phyloP scores from a whole-genome alignment of 2,113 vertebrate species.

The Anoura caudifer region DNA sequence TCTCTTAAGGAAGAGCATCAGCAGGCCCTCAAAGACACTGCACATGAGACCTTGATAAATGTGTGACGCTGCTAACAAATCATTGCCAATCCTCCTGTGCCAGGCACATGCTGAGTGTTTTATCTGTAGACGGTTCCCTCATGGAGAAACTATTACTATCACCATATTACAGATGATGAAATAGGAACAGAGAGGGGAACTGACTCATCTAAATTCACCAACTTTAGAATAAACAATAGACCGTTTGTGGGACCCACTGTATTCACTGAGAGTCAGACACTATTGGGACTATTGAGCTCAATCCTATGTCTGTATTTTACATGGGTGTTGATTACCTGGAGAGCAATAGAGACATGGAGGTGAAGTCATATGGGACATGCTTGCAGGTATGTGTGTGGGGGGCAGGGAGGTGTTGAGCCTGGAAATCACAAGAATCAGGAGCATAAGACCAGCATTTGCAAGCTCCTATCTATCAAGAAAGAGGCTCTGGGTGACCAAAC shows the following conservation, averaged over 20 bases:
- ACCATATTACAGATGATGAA: neutral
- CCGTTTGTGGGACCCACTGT: neutral
- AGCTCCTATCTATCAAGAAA: neutral
- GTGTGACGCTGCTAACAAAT: neutral
- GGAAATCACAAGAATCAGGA: neutral
- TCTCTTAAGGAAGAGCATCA: no score
- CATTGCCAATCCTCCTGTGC: neutral
- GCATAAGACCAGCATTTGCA: neutral
- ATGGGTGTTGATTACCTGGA: neutral
- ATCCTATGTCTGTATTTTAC: neutral
- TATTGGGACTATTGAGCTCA: neutral
- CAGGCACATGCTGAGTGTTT: neutral
- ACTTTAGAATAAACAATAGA: neutral
- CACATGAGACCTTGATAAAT: fast-evolving
- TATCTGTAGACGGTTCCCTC: fast-evolving
- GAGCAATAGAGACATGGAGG: neutral
- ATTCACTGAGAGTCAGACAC: neutral
- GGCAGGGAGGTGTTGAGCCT: no score
- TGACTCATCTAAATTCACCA: neutral
- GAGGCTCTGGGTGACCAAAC: neutral
- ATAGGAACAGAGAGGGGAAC: neutral
- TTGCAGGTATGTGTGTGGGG: neutral
- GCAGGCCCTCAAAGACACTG: neutral
- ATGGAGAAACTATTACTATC: no score
- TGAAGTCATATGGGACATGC: neutral